These are phyloP conservation scores for Tigriopus californicus DNA, from an alignment of 2,888 invertebrate genomes.

Conservation along the genomic window DNA sequence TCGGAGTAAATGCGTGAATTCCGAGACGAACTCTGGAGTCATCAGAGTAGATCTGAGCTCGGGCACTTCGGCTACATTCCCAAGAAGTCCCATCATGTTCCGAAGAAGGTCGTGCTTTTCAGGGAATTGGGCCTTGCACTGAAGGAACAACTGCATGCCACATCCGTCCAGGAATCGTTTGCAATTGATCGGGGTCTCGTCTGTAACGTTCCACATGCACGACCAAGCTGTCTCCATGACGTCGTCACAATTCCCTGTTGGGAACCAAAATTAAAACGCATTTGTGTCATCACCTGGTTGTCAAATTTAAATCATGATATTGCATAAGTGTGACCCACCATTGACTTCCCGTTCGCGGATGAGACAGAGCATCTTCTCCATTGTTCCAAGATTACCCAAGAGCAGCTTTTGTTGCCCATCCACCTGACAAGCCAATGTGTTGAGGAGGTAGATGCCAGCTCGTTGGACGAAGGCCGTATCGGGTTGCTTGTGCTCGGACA, in stretches of 20 bases:
- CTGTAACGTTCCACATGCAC: constrained; percentile 94
- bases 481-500: neutral
- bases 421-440: constrained; percentile 88
- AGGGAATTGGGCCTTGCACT: constrained; percentile 50
- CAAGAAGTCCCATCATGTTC: constrained; percentile 94
- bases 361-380: constrained; percentile 36
- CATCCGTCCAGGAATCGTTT: constrained; percentile 63
- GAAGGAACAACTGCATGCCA: constrained; percentile 76
- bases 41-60: constrained; percentile 60
- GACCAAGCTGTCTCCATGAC: constrained; percentile 96
- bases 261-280: too few relatives aligned
- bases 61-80: constrained; percentile 88
- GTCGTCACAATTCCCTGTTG: constrained; percentile 49
- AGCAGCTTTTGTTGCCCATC: constrained; percentile 78
- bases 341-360: neutral
- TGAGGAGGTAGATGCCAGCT: constrained; percentile 81
- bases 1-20: constrained; percentile 67
- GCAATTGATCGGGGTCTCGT: constrained; percentile 89
- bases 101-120: constrained; percentile 72
- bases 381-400: constrained; percentile 73
- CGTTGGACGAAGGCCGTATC: constrained; percentile 53
- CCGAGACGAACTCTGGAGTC: constrained; percentile 54
- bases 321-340: too few relatives aligned
- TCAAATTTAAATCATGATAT: too few relatives aligned
- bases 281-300: too few relatives aligned